Evolutionary conservation across 2,888 invertebrate genomes (phyloP).

Genomic region (Uloborus plumipes): DNA sequence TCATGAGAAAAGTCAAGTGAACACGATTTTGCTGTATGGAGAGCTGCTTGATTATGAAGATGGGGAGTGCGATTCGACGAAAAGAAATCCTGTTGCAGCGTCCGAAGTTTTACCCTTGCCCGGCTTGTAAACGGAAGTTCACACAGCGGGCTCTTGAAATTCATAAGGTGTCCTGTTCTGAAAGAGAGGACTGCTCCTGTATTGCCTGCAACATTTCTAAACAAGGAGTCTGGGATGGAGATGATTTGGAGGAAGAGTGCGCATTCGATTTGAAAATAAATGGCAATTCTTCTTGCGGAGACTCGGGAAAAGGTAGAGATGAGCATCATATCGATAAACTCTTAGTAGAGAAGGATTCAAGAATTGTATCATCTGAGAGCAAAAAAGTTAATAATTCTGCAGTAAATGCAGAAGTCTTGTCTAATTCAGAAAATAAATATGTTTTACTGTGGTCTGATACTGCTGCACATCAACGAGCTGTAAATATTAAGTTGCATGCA

Average conservation of each 20-base stretch:
- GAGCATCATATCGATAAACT: too few species aligned
- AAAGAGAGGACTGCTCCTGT: slow-evolving; percentile 40
- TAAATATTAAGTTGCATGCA: neutral
- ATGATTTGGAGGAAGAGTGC: neutral
- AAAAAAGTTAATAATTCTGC: too few species aligned
- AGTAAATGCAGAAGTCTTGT: neutral
- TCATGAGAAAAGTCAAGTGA: too few species aligned
- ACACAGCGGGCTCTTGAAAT: slow-evolving; percentile 25
- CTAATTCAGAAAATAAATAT: slow-evolving; percentile 1
- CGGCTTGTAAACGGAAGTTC: slow-evolving; percentile 25
- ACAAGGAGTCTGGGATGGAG: neutral
- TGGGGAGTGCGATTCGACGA: slow-evolving; percentile 17
- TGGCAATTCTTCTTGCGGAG: neutral
- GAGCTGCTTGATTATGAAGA: neutral
- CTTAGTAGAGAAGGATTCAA: too few species aligned
- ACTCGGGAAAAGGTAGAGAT: neutral
- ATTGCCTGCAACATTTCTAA: slow-evolving; percentile 11
- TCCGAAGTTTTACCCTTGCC: slow-evolving; percentile 31
- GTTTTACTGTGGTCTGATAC: neutral
- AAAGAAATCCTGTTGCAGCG: slow-evolving; percentile 6
- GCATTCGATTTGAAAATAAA: too few species aligned
- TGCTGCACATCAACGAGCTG: neutral
- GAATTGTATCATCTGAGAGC: too few species aligned
- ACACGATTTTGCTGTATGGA: too few species aligned
- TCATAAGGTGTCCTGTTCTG: slow-evolving; percentile 22